Percentiles rank a stretch among this genome's conserved stretches.
These are phyloP conservation scores for Cerceris rybyensis DNA, from an alignment of 2,888 invertebrate genomes.

Conservation along the genomic window DNA sequence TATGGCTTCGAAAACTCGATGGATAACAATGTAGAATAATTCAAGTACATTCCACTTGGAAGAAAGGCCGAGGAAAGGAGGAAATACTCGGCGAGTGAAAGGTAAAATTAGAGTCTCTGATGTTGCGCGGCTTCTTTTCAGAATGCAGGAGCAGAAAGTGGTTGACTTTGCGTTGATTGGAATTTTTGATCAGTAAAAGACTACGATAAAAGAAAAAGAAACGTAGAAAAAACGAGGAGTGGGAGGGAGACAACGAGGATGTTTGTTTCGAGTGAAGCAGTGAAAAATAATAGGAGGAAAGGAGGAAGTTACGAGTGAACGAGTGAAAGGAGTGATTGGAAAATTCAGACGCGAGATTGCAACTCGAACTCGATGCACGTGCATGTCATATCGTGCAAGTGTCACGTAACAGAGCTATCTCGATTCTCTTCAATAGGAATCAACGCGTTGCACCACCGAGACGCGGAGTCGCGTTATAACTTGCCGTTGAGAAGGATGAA, in stretches of 20 bases:
- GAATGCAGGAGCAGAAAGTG: neutral
- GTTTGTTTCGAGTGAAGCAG: conserved; percentile 14
- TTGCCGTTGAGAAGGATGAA: neutral
- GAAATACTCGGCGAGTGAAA: conserved; percentile 48
- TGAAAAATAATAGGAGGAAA: conserved; percentile 43
- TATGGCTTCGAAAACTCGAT: neutral
- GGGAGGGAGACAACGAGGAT: conserved; percentile 8
- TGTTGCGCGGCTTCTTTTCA: neutral
- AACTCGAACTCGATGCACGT: conserved; percentile 43
- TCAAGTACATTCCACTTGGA: neutral
- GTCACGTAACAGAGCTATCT: conserved; percentile 51
- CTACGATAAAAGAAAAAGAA: neutral
- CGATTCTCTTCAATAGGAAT: conserved; percentile 34
- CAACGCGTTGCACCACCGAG: conserved; percentile 15
- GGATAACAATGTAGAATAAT: conserved; percentile 2
- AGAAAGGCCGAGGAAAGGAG: conserved; percentile 44
- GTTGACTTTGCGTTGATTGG: too few relatives aligned
- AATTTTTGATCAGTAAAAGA: too few relatives aligned
- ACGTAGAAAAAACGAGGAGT: neutral
- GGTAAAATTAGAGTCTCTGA: conserved; percentile 34
- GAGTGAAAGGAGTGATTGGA: conserved; percentile 62
- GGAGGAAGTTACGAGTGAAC: conserved; percentile 50
- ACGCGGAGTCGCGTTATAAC: conserved; percentile 14
- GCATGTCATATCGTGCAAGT: conserved; percentile 37
- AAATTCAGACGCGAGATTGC: conserved; percentile 56